phyloP scores from a whole-genome alignment of 1,140 invertebrate species.

The Portunus trituberculatus region DNA sequence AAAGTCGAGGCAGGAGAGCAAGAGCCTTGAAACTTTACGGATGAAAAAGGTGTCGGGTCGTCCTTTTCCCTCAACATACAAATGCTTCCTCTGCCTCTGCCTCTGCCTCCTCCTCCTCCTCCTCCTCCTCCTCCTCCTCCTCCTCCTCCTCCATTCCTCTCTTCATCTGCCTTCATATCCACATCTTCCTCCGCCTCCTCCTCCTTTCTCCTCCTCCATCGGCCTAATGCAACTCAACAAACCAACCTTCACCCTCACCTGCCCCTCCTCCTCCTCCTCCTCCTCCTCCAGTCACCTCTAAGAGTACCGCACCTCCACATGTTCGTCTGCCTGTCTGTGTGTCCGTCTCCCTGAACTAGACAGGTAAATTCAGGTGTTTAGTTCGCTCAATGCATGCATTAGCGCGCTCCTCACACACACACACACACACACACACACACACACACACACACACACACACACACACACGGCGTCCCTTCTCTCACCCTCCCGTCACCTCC shows the following conservation, averaged over 20 bases:
- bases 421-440: constrained; percentile 36
- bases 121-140: neutral
- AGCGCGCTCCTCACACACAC: neutral
- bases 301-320: too few species aligned
- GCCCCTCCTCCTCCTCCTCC: neutral
- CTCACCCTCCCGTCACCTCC: too few species aligned
- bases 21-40: neutral
- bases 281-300: too few species aligned
- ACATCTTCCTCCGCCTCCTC: neutral
- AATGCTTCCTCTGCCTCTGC: neutral
- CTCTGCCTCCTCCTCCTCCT: neutral
- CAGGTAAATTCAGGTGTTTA: neutral
- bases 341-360: too few species aligned
- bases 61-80: neutral
- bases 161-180: neutral
- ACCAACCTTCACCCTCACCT: neutral
- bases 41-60: neutral
- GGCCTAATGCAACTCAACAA: neutral
- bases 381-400: neutral
- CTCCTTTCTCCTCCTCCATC: neutral
- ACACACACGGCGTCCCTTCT: neutral
- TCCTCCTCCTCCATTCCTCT: neutral
- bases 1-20: neutral
- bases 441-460: neutral
- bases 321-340: too few species aligned